phyloP scores from a whole-genome alignment of 2,888 invertebrate species.

The Agrochola lychnidis region DNA sequence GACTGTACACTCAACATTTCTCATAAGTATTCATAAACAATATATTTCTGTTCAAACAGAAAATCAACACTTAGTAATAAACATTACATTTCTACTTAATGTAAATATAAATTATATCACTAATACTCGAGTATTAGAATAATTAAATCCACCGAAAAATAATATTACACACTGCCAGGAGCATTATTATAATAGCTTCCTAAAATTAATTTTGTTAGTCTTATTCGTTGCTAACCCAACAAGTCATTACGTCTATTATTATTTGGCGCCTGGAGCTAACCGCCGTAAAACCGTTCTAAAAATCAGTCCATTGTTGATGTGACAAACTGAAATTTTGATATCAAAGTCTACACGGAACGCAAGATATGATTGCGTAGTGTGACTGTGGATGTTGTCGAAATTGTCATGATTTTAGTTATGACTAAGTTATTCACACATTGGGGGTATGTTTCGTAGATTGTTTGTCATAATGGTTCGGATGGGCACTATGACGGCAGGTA shows the following conservation, averaged over 20 bases:
- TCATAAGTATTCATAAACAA: conserved; percentile 86
- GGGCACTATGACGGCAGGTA: conserved; percentile 60
- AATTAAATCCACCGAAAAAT: conserved; percentile 89
- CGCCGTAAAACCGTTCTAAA: conserved; percentile 71
- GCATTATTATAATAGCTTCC: conserved; percentile 83
- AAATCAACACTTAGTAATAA: conserved; percentile 89
- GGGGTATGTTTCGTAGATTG: conserved; percentile 13
- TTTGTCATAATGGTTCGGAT: conserved; percentile 67
- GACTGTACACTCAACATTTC: conserved; percentile 90
- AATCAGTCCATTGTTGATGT: conserved; percentile 70
- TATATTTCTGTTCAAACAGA: conserved; percentile 89
- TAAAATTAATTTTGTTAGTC: conserved; percentile 88
- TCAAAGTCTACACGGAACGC: conserved; percentile 53
- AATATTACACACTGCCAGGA: conserved; percentile 87
- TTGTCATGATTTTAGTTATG: conserved; percentile 6
- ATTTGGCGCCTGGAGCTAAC: conserved; percentile 76
- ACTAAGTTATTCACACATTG: conserved; percentile 32
- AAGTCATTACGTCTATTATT: conserved; percentile 74
- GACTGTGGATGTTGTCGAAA: conserved; percentile 46
- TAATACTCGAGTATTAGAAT: conserved; percentile 91
- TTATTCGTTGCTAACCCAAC: conserved; percentile 83
- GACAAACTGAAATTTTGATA: conserved; percentile 51
- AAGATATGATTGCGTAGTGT: conserved; percentile 51
- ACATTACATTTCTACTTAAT: conserved; percentile 88
- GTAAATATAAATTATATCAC: conserved; percentile 87